These are phyloP conservation scores for Halyomorpha halys DNA, from an alignment of 1,140 invertebrate species.

Conservation along the genomic window DNA sequence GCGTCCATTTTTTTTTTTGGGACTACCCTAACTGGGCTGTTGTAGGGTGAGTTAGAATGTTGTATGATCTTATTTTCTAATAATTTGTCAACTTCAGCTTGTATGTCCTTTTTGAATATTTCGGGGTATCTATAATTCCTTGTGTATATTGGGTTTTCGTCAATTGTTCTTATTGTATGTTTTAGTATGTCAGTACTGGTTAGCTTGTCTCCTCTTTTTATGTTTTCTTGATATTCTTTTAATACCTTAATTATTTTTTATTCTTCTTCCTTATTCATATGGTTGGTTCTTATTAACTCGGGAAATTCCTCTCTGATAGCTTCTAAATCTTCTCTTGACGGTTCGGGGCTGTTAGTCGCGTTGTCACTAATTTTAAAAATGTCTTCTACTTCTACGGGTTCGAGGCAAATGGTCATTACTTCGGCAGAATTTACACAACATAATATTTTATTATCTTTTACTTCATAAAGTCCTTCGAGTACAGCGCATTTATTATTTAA, in stretches of 20 bases:
- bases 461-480: background rate
- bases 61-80: conserved; percentile 27
- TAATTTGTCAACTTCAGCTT: conserved; percentile 33
- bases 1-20: conserved; percentile 29
- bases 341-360: too few relatives aligned
- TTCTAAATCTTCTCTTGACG: too few relatives aligned
- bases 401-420: background rate
- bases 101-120: conserved; percentile 34
- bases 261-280: background rate
- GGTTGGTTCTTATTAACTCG: background rate
- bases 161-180: conserved; percentile 32
- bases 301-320: background rate
- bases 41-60: conserved; percentile 24
- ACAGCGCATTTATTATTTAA: background rate
- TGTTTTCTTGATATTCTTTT: background rate
- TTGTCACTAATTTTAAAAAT: background rate
- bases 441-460: background rate
- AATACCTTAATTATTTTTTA: background rate
- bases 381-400: background rate
- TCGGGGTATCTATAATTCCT: conserved; percentile 35
- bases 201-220: background rate
- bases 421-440: background rate
- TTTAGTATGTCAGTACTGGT: conserved; percentile 24
- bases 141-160: conserved; percentile 29
- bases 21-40: conserved; percentile 26